These are phyloP conservation scores for Halictus rubicundus DNA, from an alignment of 1,140 invertebrate genomes.

Conservation along the genomic window DNA sequence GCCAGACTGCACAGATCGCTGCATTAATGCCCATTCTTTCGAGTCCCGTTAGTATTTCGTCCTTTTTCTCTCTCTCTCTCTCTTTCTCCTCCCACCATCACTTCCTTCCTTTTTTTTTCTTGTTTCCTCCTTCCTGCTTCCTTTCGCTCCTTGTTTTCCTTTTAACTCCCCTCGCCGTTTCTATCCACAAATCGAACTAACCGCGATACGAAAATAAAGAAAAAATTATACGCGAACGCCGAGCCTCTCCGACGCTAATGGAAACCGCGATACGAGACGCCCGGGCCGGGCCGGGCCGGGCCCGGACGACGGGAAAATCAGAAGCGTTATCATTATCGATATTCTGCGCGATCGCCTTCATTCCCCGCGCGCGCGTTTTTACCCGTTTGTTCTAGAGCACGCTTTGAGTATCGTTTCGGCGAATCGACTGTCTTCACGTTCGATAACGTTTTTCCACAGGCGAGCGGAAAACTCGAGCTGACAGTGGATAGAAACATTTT, in stretches of 20 bases:
- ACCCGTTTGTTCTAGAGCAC: neutral
- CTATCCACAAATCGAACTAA: slow-evolving; percentile 24
- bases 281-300: neutral
- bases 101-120: neutral
- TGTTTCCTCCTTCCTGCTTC: neutral
- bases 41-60: slow-evolving; percentile 25
- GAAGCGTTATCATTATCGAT: slow-evolving; percentile 17
- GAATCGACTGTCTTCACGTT: neutral
- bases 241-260: neutral
- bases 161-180: neutral
- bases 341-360: slow-evolving; percentile 39
- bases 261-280: neutral
- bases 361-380: neutral
- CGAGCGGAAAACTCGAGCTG: no score
- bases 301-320: slow-evolving; percentile 14
- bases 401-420: neutral
- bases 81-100: neutral
- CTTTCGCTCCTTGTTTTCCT: neutral
- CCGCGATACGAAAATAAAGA: neutral
- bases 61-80: neutral
- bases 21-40: slow-evolving; percentile 46
- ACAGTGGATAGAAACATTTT: no score
- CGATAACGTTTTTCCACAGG: neutral
- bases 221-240: slow-evolving; percentile 20
- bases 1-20: slow-evolving; percentile 46